Evolutionary conservation across 2,888 invertebrate genomes (phyloP), one percentile per base, ranked within the genome.

Genomic region (Agriopis leucophaearia): DNA sequence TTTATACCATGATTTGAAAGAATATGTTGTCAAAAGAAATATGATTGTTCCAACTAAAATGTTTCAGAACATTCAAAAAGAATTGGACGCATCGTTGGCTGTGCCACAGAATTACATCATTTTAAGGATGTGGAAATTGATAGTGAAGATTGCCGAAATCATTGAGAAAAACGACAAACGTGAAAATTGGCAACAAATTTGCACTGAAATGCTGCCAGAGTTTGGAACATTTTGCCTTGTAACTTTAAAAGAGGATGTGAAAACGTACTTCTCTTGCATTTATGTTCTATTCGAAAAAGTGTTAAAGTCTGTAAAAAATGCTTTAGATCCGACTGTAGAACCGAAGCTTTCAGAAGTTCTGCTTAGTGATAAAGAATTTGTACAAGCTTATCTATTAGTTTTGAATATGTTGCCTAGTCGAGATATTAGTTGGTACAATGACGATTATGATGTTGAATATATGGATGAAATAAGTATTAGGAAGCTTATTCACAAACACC

Each of bases 81-180:
- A 81, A 70, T 44, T 87, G 9, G 44, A 45, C 5, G 40, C 16
- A 15, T 9, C 48, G 60, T 64, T 91, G 56, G 15, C 79, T 3
- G n/a, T 81, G 10, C 67, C 81, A 57, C 81, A 88, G 77, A 83
- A 88, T 71, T 91, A 91, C 62, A 52, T 84, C 12, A 64, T 84
- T 54, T 38, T 90, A 65, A 85, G 83, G 16, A 79, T 72, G 18
- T 87, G 87, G 84, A 85, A 84, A 61, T 70, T 91, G 44, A 72
- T 79, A 8, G 74, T 81, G 5, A 76, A 78, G 55, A 70, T 83
- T 9, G 69, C 83, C 2, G 81, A 79, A 66, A 69, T 87, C 54
- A 69, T 83, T 42, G 73, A 80, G 3, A 69, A 80, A 61, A 68
- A 71, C 16, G 66, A 70, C 45, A 68, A 69, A 12, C 62, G 66